These are phyloP conservation scores for Trichoplax adhaerens DNA, from an alignment of 37 sponge, comb jelly and placozoan species.

Conservation along the genomic window DNA sequence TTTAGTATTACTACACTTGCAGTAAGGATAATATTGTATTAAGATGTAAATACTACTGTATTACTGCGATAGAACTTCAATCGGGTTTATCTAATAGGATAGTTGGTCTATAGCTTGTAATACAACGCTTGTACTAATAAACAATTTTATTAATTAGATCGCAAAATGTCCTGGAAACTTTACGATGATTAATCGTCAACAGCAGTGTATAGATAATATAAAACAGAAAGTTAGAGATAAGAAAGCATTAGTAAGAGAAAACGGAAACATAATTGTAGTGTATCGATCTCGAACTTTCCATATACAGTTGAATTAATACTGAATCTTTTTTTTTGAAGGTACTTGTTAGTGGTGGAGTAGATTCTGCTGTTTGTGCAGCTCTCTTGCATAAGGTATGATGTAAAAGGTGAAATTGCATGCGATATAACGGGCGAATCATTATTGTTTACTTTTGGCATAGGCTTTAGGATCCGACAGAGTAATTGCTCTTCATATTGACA, in stretches of 20 bases:
- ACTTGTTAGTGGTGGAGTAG: constrained; percentile 88
- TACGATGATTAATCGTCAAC: constrained; percentile 22
- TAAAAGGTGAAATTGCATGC: background rate
- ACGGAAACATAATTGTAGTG: background rate
- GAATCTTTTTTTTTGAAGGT: constrained; percentile 15
- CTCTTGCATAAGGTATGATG: constrained; percentile 39
- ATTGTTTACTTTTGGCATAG: background rate
- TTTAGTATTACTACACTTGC: background rate
- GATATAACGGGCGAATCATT: background rate
- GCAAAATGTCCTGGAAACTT: constrained; percentile 27
- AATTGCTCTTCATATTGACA: constrained; percentile 74
- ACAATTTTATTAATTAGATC: constrained; percentile 8
- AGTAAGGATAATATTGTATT: background rate
- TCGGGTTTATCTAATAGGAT: too few species aligned
- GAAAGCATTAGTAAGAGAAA: constrained; percentile 36
- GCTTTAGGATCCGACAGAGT: constrained; percentile 50
- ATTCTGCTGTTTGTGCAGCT: constrained; percentile 76
- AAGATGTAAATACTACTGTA: background rate
- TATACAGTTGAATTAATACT: background rate
- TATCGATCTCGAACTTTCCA: background rate
- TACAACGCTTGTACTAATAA: background rate
- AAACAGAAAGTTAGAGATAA: constrained; percentile 30
- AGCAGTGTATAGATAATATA: constrained; percentile 45
- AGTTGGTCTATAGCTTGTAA: background rate
- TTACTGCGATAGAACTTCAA: background rate